Percentiles rank a stretch among this genome's conserved stretches.
phyloP scores from a whole-genome alignment of 2,888 invertebrate species.

The Glyphotaelius pellucidus region DNA sequence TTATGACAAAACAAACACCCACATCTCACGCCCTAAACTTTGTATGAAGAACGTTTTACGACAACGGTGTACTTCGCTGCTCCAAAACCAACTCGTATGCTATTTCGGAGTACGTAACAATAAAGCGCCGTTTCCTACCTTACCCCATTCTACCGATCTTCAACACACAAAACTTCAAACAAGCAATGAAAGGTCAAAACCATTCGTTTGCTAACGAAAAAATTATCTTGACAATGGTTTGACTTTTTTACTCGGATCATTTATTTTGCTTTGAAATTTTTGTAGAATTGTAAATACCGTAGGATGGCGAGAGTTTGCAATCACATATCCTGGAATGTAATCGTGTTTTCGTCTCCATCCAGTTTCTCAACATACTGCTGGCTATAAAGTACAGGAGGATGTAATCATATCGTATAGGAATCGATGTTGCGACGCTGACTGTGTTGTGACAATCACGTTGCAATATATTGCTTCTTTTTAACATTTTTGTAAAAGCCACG shows the following conservation, averaged over 20 bases:
- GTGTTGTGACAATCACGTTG: not conserved
- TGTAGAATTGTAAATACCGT: not conserved
- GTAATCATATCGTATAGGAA: conserved; percentile 16
- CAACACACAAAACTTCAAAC: not conserved
- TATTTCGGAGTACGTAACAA: conserved; percentile 37
- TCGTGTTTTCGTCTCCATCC: conserved; percentile 38
- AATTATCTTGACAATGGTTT: too few species aligned
- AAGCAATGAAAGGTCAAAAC: not conserved
- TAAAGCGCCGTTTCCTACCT: conserved; percentile 14
- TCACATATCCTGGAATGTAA: conserved; percentile 36
- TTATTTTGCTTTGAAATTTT: not conserved
- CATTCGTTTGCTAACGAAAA: not conserved
- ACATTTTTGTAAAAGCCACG: not conserved
- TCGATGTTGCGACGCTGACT: not conserved
- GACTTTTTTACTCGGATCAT: conserved; percentile 3
- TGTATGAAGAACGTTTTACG: conserved; percentile 30
- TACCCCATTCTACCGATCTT: conserved; percentile 15
- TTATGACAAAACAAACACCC: not conserved
- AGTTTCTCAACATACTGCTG: conserved; percentile 30
- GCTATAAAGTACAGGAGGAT: conserved; percentile 16
- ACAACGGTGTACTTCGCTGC: conserved; percentile 1
- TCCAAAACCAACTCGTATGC: conserved; percentile 39
- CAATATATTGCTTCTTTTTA: not conserved
- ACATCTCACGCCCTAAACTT: not conserved
- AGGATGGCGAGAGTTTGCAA: conserved; percentile 30